Evolutionary conservation across 2,797 vertebrate species (phyloP), one percentile per base, ranked within the genome.

Genomic region (Pipistrellus pygmaeus): DNA sequence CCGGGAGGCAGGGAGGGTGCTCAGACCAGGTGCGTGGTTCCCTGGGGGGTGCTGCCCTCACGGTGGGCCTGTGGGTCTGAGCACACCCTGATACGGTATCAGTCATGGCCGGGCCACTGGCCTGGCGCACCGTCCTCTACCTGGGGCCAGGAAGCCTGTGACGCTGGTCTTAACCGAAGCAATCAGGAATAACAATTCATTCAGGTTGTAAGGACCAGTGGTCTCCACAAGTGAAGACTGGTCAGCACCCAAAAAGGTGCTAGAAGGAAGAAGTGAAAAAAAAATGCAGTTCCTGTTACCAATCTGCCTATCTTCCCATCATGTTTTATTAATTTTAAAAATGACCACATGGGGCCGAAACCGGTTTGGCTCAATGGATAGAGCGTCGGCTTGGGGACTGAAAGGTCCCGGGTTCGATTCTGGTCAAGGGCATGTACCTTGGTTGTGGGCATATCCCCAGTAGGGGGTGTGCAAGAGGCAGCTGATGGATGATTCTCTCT

Each of bases 91-190:
- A 44, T 8, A 17, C 75, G 57, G 23, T 4, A 5, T 21, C 44
- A 17, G 30, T 15, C 0, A 0, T 6, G 44, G 17, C 21, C 0
- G 0, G 20, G 44, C 8, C 17, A 0, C 25, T 0, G 46, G 69
- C 30, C 8, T 0, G 3, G 21, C 2, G 8, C 14, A 25, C 68
- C 30, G 2, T 0, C 1, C 32, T 51, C 30, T 1, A 3, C 44
- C 35, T 3, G 44, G 53, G 51, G 1, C 48, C 12, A 60, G 64
- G 80, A 69, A 41, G 35, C 83, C 71, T 0, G 0, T 0, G 1
- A 7, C 10, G 20, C 25, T 38, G 4, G 17, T 69, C 21, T 73
- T 20, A 44, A 62, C 23, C n/a, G n/a, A n/a, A n/a, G n/a, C 30
- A 48, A 81, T 3, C 3, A 0, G 27, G 18, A 41, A 3, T 38